phyloP scores from a whole-genome alignment of 2,113 vertebrate genomes.

The Brienomyrus longianalis region DNA sequence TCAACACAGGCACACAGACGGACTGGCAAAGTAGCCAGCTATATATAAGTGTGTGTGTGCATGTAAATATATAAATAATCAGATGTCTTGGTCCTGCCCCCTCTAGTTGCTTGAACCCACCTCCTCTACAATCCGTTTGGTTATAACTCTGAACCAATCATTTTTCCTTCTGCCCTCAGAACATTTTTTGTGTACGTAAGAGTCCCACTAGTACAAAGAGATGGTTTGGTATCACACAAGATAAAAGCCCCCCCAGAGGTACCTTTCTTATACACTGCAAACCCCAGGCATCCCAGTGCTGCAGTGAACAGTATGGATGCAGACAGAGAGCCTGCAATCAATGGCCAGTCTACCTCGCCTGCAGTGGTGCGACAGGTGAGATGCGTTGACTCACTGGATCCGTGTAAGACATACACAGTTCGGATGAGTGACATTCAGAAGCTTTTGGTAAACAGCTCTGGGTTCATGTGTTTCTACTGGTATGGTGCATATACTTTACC shows the following conservation, averaged over 20 bases:
- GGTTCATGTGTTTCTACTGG: not conserved
- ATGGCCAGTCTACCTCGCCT: conserved; percentile 47
- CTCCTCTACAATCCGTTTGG: too few species aligned
- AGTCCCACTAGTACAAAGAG: not conserved
- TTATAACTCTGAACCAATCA: too few species aligned
- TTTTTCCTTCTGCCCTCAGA: too few species aligned
- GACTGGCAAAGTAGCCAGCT: not conserved
- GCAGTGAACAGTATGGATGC: conserved; percentile 50
- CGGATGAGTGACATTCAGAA: not conserved
- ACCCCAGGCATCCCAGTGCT: conserved; percentile 31
- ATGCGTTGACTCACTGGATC: not conserved
- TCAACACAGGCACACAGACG: not conserved
- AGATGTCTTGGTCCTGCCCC: too few species aligned
- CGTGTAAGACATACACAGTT: not conserved
- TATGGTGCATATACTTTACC: not conserved
- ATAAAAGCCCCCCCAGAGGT: conserved; percentile 1
- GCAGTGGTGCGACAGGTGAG: not conserved
- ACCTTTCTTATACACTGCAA: conserved; percentile 47
- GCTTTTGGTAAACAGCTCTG: not conserved
- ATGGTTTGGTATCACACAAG: not conserved
- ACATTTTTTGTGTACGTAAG: too few species aligned
- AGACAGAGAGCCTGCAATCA: conserved; percentile 50
- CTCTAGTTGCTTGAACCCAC: too few species aligned
- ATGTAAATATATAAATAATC: too few species aligned
- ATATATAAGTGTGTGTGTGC: not conserved